Percentiles rank a stretch among this genome's conserved stretches.
phyloP scores from a whole-genome alignment of 1,140 invertebrate genomes.

The Phocides pigmalion region DNA sequence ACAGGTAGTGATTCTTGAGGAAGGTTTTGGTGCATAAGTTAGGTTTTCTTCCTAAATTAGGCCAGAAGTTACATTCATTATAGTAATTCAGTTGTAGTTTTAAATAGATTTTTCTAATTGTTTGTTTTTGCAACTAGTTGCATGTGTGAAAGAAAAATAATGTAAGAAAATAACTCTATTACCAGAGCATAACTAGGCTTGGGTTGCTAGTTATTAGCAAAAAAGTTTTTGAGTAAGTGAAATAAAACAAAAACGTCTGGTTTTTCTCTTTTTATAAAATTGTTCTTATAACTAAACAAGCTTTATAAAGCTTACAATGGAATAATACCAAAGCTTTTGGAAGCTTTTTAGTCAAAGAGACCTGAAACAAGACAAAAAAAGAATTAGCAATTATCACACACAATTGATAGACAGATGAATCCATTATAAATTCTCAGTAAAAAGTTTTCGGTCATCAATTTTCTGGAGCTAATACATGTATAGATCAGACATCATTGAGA shows the following conservation, averaged over 20 bases:
- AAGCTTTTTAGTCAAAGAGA: constrained; percentile 89
- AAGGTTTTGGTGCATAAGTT: too few relatives aligned
- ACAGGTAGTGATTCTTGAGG: too few relatives aligned
- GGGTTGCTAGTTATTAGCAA: too few relatives aligned
- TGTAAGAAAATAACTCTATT: too few relatives aligned
- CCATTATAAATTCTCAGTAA: constrained; percentile 63
- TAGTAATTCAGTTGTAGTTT: too few relatives aligned
- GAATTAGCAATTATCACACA: constrained; percentile 31
- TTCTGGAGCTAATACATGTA: constrained; percentile 85
- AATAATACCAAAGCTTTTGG: constrained; percentile 67
- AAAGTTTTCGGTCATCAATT: constrained; percentile 56
- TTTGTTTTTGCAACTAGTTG: too few relatives aligned
- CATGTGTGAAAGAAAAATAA: too few relatives aligned
- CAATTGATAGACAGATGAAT: background rate
- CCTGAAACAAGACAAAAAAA: constrained; percentile 84
- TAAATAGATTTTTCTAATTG: too few relatives aligned
- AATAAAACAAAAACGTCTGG: constrained; percentile 40
- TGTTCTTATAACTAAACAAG: constrained; percentile 76
- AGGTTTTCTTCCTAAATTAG: too few relatives aligned
- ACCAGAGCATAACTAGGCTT: too few relatives aligned
- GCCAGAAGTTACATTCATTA: too few relatives aligned
- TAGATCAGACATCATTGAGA: constrained; percentile 45
- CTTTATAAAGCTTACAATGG: constrained; percentile 75
- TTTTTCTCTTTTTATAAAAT: constrained; percentile 69
- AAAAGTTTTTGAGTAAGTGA: background rate